Evolutionary conservation across 2,797 vertebrate genomes (phyloP).

Genomic region (Chelidonichthys spinosus): DNA sequence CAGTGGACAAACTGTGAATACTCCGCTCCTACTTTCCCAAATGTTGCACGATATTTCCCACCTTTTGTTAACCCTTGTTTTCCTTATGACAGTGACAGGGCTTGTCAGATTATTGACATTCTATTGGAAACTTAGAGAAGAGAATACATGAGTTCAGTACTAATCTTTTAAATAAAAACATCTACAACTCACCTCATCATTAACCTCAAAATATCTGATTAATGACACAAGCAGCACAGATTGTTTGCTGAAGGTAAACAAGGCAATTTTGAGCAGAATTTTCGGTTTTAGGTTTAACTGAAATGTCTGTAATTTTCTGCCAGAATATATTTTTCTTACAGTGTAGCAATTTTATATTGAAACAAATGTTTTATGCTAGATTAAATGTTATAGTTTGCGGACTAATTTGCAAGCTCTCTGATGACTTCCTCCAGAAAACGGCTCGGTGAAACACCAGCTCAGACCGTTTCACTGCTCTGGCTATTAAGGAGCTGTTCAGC

Average conservation of each 20-base stretch:
- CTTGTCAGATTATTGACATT: neutral
- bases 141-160: neutral
- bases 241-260: too few relatives aligned
- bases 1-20: slow-evolving; percentile 21
- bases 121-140: neutral
- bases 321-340: too few relatives aligned
- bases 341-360: too few relatives aligned
- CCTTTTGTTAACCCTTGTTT: neutral
- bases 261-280: too few relatives aligned
- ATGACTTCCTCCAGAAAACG: too few relatives aligned
- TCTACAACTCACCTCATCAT: neutral
- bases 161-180: neutral
- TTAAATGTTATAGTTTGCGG: neutral
- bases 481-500: neutral
- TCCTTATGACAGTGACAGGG: too few relatives aligned
- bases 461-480: neutral
- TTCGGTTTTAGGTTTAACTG: too few relatives aligned
- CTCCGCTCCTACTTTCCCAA: neutral
- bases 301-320: too few relatives aligned
- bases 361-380: too few relatives aligned
- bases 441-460: too few relatives aligned
- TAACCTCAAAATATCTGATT: neutral
- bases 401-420: neutral
- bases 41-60: too few relatives aligned
- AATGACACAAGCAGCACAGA: neutral